Evolutionary conservation across 1,140 invertebrate genomes (phyloP), one percentile per base, ranked within the genome.

Genomic region (Scylla paramamosain): DNA sequence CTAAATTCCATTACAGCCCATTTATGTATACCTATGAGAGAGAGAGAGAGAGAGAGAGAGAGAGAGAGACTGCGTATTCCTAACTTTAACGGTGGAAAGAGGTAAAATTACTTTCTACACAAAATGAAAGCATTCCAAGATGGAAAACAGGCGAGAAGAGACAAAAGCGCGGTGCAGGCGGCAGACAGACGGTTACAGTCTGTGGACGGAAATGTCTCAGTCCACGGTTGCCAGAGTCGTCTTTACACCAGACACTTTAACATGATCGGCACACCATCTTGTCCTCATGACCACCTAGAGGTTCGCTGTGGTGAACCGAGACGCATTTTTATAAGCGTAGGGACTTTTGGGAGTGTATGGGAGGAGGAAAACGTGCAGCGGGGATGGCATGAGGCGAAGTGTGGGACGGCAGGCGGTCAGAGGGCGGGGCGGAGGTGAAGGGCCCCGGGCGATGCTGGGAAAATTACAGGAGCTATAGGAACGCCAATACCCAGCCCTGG

Each of bases 391-490:
- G 67, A 77, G 67, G 67, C 67, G 67, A 28, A 10, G 86, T 88
- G 28, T 7, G 86, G 31, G 83, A n/a, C 29, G 86, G 31, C 29
- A 4, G 28, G 31, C 86, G 86, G 86, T 88, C 86, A 88, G 86
- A 88, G 86, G 86, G 86, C 86, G 86, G 86, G 31, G 86, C 28
- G n/a, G 86, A 88, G 86, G 86, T 88, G 86, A 88, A 10, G 29
- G 28, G 86, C 86, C 86, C 31, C 86, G 45, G 86, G 86, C 86
- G 20, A 88, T 46, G 45, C 86, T 88, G 86, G 86, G 86, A 88
- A 88, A 88, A 88, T 88, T 32, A 88, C 86, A 28, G 31, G 31
- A 39, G 45, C 86, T 88, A 88, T 88, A 88, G 86, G 86, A 88
- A 32, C 16, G 86, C 14, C 86, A 25, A 16, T 46, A 88, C 16